Percentiles rank a stretch among this genome's conserved stretches.
Conservation (phyloP, 2,113 vertebrate species). For the Hiodon tergisus region DNA sequence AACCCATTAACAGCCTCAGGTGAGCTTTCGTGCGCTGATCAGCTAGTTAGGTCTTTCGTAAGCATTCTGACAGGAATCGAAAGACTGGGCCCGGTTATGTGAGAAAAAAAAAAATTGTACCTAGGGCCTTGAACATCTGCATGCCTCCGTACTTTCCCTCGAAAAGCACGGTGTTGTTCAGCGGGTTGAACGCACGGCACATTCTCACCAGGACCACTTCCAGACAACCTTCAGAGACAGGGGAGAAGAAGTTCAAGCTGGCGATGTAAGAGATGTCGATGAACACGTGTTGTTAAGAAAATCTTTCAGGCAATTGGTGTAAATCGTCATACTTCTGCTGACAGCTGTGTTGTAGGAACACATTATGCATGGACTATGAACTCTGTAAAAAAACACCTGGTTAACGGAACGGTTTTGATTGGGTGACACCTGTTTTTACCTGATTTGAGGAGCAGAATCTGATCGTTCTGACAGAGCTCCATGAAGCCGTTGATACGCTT, state of each 20-base stretch:
- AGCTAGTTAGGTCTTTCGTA: slow-evolving; percentile 10
- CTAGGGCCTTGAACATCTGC: slow-evolving; percentile 98
- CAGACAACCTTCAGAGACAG: slow-evolving; percentile 76
- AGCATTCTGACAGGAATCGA: slow-evolving; percentile 14
- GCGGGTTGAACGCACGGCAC: slow-evolving; percentile 97
- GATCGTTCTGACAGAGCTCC: slow-evolving; percentile 99
- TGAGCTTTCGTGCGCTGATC: slow-evolving; percentile 16
- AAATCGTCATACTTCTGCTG: no score
- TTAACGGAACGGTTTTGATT: not conserved
- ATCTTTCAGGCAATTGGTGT: no score
- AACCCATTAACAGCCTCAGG: slow-evolving; percentile 18
- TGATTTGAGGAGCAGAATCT: slow-evolving; percentile 98
- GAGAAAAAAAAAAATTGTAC: slow-evolving; percentile 53
- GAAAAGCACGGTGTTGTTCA: slow-evolving; percentile 99
- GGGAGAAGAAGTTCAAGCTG: not conserved
- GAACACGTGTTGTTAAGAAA: no score
- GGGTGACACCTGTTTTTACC: slow-evolving; percentile 58
- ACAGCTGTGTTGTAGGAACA: no score
- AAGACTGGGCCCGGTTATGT: not conserved
- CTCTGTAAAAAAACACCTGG: no score
- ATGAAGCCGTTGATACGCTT: slow-evolving; percentile 99
- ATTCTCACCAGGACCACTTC: slow-evolving; percentile 98
- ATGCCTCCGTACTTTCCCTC: slow-evolving; percentile 98
- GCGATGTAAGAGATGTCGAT: no score
- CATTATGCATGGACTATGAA: no score